Conservation (phyloP, 2,888 invertebrate species). For the Nephrotoma appendiculata region DNA sequence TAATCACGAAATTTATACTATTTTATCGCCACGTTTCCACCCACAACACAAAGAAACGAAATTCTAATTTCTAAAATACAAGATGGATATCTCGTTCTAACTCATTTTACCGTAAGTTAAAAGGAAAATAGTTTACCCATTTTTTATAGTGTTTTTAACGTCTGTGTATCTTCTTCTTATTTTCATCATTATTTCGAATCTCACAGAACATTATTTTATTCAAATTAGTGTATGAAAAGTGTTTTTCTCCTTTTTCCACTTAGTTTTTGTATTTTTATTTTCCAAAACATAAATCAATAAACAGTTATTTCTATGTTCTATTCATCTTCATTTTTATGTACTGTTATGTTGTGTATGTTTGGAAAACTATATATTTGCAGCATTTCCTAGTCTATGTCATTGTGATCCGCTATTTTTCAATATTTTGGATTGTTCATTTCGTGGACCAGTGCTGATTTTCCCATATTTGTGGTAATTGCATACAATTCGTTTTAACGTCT, state of each 20-base stretch:
- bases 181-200: not conserved
- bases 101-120: not conserved
- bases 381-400: no score
- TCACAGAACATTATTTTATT: not conserved
- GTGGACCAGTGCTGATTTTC: no score
- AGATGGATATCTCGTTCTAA: not conserved
- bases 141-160: not conserved
- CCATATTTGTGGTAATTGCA: no score
- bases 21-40: not conserved
- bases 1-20: not conserved
- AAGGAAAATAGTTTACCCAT: not conserved
- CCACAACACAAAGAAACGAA: not conserved
- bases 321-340: not conserved
- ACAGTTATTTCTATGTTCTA: not conserved
- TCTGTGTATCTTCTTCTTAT: not conserved
- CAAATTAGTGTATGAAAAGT: not conserved
- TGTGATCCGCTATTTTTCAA: no score
- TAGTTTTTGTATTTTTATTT: not conserved
- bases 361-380: not conserved
- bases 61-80: not conserved
- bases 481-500: no score
- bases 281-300: not conserved
- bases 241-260: not conserved
- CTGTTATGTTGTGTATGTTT: not conserved
- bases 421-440: no score